Evolutionary conservation across 92 coral and sea anemone genomes (phyloP).

Genomic region (Micromussa lordhowensis): DNA sequence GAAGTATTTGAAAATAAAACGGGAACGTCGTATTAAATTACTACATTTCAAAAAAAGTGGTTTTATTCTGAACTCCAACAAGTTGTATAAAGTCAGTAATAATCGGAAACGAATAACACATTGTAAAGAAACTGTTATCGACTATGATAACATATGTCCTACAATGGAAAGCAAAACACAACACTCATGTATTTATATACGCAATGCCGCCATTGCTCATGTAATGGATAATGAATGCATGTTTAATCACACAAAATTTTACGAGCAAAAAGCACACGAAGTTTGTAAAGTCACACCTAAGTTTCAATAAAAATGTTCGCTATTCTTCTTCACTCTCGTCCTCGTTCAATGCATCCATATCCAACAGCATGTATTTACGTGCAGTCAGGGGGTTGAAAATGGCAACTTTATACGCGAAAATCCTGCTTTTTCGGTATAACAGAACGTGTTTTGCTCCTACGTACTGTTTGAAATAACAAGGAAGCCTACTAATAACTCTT

Average conservation of each 20-base stretch:
- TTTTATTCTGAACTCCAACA: background rate
- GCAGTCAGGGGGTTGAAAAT: too few species aligned
- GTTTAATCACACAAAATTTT: background rate
- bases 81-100: background rate
- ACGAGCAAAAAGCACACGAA: background rate
- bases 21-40: background rate
- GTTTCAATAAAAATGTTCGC: background rate
- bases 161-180: background rate
- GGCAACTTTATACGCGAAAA: too few species aligned
- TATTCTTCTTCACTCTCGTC: too few species aligned
- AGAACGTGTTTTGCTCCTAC: too few species aligned
- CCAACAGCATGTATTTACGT: too few species aligned
- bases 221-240: background rate
- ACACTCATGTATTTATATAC: background rate
- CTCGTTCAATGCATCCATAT: too few species aligned
- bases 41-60: background rate
- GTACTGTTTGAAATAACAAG: too few species aligned
- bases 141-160: constrained; percentile 2
- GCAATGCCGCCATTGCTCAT: background rate
- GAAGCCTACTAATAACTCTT: too few species aligned
- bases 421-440: too few species aligned
- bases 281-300: background rate
- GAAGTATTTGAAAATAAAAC: background rate
- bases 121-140: constrained; percentile 2
- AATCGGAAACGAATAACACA: background rate